Evolutionary conservation across 2,888 invertebrate species (phyloP), one percentile per base, ranked within the genome.

Genomic region (Melanophora roralis): DNA sequence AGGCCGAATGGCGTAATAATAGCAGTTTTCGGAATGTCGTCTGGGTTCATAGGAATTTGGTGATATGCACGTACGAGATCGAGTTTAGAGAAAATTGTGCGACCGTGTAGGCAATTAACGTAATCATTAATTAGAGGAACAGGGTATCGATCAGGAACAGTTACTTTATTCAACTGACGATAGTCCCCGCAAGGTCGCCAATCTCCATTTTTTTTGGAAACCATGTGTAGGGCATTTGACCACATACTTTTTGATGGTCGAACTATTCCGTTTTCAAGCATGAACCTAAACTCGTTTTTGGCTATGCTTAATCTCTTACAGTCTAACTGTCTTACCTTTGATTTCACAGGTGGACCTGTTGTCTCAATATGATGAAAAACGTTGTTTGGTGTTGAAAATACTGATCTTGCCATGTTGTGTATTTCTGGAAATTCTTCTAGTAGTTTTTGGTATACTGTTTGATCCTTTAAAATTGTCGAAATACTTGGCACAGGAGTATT

Each of bases 151-250:
- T 69, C 64, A 2, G 64, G 49, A 6, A 67, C 27, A 5, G 27
- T 27, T 5, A 27, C 6, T 27, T 27, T 23, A 19, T 67, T 74
- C 6, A 69, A 12, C 5, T 59, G 38, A 5, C 65, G 51, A 23
- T 79, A 75, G 21, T 75, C 60, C 1, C 65, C 65, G 21, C 73
- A 74, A 12, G 80, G 75, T 34, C 72, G 49, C 72, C 62, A 73
- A 11, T 62, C 16, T 23, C 40, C 47, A 55, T 68, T 2, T 14
- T n/a, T n/a, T 65, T 77, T 77, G 11, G 12, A 59, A 2, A 59
- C 65, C 43, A 67, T 47, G 21, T 78, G 69, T 6, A 69, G 40
- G 16, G 78, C 60, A 27, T 69, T 78, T 11, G 45, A 19, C 55
- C 62, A 65, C 21, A 40, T 36, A 16, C 55, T 79, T 34, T 40